Conservation (phyloP, 2,888 invertebrate species). For the Erebia ligea region DNA sequence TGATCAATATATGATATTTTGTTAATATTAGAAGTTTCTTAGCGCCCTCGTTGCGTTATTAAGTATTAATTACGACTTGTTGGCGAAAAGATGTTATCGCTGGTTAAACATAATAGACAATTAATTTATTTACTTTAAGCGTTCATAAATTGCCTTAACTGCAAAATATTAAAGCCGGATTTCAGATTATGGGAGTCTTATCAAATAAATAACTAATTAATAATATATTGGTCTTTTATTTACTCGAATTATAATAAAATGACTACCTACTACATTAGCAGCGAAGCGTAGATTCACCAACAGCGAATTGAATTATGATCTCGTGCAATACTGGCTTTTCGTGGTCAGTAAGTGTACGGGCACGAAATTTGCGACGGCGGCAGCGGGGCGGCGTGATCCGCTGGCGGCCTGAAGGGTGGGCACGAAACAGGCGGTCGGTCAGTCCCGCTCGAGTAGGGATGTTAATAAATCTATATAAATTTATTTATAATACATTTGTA, state of each 20-base stretch:
- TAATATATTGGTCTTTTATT: conserved; percentile 41
- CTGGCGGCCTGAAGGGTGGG: no score
- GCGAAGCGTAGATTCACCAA: no score
- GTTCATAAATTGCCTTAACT: conserved; percentile 76
- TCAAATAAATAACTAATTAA: conserved; percentile 73
- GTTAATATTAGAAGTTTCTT: conserved; percentile 56
- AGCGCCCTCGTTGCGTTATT: conserved; percentile 44
- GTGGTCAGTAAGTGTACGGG: no score
- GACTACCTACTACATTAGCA: no score
- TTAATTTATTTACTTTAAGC: conserved; percentile 75
- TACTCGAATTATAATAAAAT: background rate
- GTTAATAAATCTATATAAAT: no score
- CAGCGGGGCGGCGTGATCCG: no score
- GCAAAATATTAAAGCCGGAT: conserved; percentile 71
- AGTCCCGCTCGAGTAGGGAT: no score
- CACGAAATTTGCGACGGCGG: no score
- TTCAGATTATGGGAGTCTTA: conserved; percentile 79
- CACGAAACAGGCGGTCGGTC: no score
- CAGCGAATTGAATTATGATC: no score
- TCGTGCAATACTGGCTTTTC: no score
- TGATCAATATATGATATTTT: conserved; percentile 52
- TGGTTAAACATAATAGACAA: conserved; percentile 64
- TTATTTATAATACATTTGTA: no score
- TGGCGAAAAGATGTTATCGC: conserved; percentile 61
- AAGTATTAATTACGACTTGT: conserved; percentile 60